phyloP scores from a whole-genome alignment of 2,888 invertebrate genomes.

The Trachelus troglodyta region DNA sequence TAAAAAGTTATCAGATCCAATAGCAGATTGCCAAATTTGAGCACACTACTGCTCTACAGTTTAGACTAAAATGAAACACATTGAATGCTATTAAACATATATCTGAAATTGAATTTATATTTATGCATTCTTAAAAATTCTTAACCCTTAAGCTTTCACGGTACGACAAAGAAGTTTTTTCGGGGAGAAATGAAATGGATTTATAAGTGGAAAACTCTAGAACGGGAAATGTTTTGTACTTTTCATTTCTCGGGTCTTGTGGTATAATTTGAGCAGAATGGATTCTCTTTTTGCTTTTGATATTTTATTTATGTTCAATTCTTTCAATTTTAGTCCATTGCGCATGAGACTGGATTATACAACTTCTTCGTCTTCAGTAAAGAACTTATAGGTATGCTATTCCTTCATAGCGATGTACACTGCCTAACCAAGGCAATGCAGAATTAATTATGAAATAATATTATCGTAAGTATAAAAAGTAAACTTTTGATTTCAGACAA shows the following conservation, averaged over 20 bases:
- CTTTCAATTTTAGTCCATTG: conserved; percentile 23
- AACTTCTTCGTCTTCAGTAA: conserved; percentile 30
- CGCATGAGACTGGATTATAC: conserved; percentile 23
- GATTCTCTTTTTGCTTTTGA: conserved; percentile 22
- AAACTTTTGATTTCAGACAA: conserved; percentile 57
- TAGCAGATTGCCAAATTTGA: conserved; percentile 1
- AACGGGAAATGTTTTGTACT: conserved; percentile 55
- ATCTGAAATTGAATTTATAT: conserved; percentile 2
- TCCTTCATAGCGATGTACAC: background rate
- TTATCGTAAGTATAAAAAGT: conserved; percentile 53
- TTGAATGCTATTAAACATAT: conserved; percentile 17
- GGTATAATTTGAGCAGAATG: conserved; percentile 47
- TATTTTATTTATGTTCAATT: conserved; percentile 29
- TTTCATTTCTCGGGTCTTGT: conserved; percentile 40
- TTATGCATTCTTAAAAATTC: conserved; percentile 12
- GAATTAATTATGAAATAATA: conserved; percentile 47
- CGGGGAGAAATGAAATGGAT: conserved; percentile 30
- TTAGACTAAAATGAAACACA: conserved; percentile 17
- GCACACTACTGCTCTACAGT: conserved; percentile 19
- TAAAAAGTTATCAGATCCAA: too few species aligned
- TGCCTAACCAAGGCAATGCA: conserved; percentile 25
- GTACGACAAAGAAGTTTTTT: conserved; percentile 18
- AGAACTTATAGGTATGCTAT: conserved; percentile 28
- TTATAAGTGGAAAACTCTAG: conserved; percentile 18
- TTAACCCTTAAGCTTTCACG: conserved; percentile 18